Conservation (phyloP, 2,888 invertebrate species). For the Protodeltote pygarga region DNA sequence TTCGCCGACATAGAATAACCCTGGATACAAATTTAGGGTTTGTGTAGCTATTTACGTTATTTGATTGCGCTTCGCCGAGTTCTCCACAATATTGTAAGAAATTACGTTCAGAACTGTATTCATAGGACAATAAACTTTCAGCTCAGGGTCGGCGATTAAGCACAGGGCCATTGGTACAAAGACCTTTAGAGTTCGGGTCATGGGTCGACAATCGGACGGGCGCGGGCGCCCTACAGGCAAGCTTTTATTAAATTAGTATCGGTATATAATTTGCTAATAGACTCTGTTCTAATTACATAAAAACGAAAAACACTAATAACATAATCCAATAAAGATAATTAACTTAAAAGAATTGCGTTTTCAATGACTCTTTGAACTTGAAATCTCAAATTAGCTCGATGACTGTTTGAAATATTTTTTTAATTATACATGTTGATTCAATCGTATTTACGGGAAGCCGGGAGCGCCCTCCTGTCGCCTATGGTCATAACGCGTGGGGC, state of each 20-base stretch:
- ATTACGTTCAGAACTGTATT: constrained; percentile 48
- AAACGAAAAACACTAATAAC: constrained; percentile 6
- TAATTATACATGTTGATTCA: constrained; percentile 63
- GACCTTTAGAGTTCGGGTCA: constrained; percentile 52
- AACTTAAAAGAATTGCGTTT: neutral
- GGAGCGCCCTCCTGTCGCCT: constrained; percentile 83
- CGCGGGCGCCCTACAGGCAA: constrained; percentile 41
- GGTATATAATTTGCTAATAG: constrained; percentile 9
- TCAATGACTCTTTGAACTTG: constrained; percentile 10
- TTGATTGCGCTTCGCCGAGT: constrained; percentile 57
- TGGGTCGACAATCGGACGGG: constrained; percentile 45
- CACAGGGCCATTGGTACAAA: constrained; percentile 52
- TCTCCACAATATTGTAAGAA: constrained; percentile 56
- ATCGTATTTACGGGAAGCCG: constrained; percentile 71
- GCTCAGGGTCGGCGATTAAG: constrained; percentile 48
- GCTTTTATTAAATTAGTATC: constrained; percentile 38
- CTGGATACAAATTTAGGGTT: constrained; percentile 49
- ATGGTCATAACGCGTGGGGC: constrained; percentile 81
- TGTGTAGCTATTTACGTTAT: constrained; percentile 49
- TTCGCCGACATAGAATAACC: constrained; percentile 49
- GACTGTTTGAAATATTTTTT: constrained; percentile 45
- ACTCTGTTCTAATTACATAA: constrained; percentile 1
- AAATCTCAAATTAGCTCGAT: constrained; percentile 25
- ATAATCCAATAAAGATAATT: neutral
- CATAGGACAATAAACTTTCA: constrained; percentile 53